Conservation (phyloP, 2,888 invertebrate genomes). For the Lumbricus terrestris region DNA sequence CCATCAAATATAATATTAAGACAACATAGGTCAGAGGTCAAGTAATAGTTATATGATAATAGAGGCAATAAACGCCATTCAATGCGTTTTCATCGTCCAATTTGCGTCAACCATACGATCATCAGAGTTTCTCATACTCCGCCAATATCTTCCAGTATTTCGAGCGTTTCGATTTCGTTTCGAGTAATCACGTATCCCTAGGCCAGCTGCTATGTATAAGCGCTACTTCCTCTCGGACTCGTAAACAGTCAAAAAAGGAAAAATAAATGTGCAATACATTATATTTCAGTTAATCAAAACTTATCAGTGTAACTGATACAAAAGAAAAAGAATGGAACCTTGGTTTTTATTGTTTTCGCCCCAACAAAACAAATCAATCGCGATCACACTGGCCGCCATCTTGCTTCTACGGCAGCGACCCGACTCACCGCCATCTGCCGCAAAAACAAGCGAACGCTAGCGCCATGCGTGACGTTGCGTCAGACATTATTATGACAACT, state of each 20-base stretch:
- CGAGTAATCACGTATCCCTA: background rate
- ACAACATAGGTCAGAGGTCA: background rate
- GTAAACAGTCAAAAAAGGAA: background rate
- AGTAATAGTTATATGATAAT: background rate
- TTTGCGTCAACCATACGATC: background rate
- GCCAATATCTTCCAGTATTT: background rate
- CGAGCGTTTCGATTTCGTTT: background rate
- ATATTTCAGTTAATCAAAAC: background rate
- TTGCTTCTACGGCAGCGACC: background rate
- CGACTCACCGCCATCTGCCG: slow-evolving; percentile 12
- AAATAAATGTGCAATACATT: background rate
- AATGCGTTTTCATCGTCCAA: background rate
- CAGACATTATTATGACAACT: background rate
- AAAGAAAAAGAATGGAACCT: background rate
- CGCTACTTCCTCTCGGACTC: background rate
- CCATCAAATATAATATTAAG: background rate
- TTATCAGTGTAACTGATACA: background rate
- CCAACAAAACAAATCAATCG: slow-evolving; percentile 8
- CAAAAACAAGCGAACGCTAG: background rate
- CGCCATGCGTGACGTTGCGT: background rate
- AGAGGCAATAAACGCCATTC: background rate
- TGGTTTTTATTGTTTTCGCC: slow-evolving; percentile 13
- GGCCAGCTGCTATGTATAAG: background rate
- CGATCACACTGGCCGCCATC: slow-evolving; percentile 10
- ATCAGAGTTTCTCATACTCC: background rate